Conservation (phyloP, 2,888 invertebrate genomes). For the Agonopterix alstromeriana region DNA sequence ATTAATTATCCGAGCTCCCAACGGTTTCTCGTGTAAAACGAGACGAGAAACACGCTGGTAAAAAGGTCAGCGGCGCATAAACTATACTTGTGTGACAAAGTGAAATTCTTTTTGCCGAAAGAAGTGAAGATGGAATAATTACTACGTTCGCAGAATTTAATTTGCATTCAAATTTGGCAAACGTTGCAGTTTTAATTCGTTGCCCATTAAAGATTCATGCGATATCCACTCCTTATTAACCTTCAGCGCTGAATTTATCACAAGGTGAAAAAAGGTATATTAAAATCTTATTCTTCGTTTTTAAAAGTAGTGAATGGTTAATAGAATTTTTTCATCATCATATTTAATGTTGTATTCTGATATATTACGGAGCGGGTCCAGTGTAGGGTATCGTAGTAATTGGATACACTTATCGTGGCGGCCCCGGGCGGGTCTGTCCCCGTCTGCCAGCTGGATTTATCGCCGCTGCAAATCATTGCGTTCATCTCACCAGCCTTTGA, state of each 20-base stretch:
- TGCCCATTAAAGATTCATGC: too few species aligned
- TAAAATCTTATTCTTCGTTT: slow-evolving; percentile 2
- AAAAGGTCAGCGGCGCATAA: slow-evolving; percentile 49
- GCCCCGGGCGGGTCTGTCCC: slow-evolving; percentile 59
- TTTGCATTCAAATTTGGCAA: background rate
- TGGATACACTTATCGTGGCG: slow-evolving; percentile 65
- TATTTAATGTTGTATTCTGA: slow-evolving; percentile 10
- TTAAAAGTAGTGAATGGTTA: slow-evolving; percentile 4
- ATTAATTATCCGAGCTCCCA: slow-evolving; percentile 60
- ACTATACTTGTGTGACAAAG: slow-evolving; percentile 19
- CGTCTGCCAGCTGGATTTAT: slow-evolving; percentile 54
- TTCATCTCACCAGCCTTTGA: slow-evolving; percentile 38
- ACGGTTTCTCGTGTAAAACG: slow-evolving; percentile 70
- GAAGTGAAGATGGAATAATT: background rate
- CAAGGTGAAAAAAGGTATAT: background rate
- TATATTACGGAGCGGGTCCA: slow-evolving; percentile 28
- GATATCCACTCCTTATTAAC: too few species aligned
- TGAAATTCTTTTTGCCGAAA: slow-evolving; percentile 4
- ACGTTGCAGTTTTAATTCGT: too few species aligned
- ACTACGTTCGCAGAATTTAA: background rate
- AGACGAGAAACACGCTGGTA: slow-evolving; percentile 49
- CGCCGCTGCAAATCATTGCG: slow-evolving; percentile 59
- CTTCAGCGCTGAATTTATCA: too few species aligned
- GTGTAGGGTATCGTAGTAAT: slow-evolving; percentile 58
- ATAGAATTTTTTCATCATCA: slow-evolving; percentile 10